Base-by-base conservation (phyloP, 2,797 vertebrate genomes). In the Acanthopagrus latus region DNA sequence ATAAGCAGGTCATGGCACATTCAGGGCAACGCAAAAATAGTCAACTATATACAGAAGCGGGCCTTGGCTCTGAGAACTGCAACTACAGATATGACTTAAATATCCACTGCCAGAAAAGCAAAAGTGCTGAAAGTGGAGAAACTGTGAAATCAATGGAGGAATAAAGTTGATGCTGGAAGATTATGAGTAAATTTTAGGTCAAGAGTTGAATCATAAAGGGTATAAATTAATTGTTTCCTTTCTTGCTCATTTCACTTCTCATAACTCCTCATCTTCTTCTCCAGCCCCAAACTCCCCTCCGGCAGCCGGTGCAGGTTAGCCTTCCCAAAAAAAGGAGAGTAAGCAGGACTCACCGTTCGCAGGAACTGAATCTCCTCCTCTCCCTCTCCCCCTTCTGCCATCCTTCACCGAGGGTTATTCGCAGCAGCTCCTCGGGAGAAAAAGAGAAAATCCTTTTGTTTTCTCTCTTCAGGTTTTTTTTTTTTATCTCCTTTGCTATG, bases 331-430 rank as follows among this genome's bases (percentile, higher is more conserved):
- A 33, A 73, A 62, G 52, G 59, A 87, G 82, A 77, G 71, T 75
- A 75, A 92, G 87, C 50, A 46, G 77, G 63, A 96, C 97, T 95
- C 93, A 98, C 97, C 89, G 97, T 98, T 86, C 97, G 94, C 84
- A 98, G 94, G 91, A 98, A 98, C 93, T 97, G 97, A 74, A 98
- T 97, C 88, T 98, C 97, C 88, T 97, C 97, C 81, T 98, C 97
- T 78, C 96, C 97, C 84, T 97, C 97, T 86, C 95, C 96, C 88
- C 96, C 97, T 88, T 97, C 97, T 75, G 97, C 96, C 97, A 98
- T 98, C 93, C 93, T 95, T 92, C 88, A 64, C 89, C 87, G 80
- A 86, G 88, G 89, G 88, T 94, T 94, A 93, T 86, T 92, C 83
- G 85, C 93, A 92, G 85, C 93, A 92, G 93, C 93, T 95, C 95